Evolutionary conservation across 2,888 invertebrate species (phyloP).

Genomic region (Watsonalla cultraria): DNA sequence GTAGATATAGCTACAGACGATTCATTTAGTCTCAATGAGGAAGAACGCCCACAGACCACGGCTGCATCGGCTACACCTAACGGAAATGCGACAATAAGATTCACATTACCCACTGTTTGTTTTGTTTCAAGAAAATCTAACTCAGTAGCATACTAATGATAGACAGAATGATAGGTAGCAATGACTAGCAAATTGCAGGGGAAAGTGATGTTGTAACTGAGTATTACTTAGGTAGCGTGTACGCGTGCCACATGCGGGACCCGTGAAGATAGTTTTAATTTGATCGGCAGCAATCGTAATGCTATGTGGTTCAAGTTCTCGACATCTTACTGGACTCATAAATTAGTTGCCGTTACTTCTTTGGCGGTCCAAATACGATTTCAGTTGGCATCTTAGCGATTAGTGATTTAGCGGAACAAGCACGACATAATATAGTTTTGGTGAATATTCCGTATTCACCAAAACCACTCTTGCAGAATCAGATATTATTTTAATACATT

Average conservation of each 20-base stretch:
- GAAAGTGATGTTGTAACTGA: conserved; percentile 70
- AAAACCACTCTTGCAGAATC: conserved; percentile 3
- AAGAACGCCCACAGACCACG: conserved; percentile 50
- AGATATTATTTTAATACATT: conserved; percentile 5
- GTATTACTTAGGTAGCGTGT: conserved; percentile 25
- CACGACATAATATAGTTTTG: too few species aligned
- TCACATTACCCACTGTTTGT: not conserved
- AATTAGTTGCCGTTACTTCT: not conserved
- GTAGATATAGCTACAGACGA: conserved; percentile 14
- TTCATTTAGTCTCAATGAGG: conserved; percentile 57
- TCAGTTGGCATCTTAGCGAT: not conserved
- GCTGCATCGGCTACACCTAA: conserved; percentile 28
- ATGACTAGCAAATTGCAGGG: conserved; percentile 45
- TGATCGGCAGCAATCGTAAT: conserved; percentile 8
- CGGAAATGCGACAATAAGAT: conserved; percentile 27
- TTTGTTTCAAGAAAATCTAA: not conserved
- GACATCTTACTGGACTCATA: conserved; percentile 3
- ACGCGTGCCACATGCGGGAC: conserved; percentile 31
- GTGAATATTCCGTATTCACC: conserved; percentile 1
- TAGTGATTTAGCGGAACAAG: conserved; percentile 19
- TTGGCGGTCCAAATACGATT: too few species aligned
- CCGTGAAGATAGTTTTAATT: conserved; percentile 20
- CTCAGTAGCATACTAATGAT: conserved; percentile 11
- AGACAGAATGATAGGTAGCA: conserved; percentile 19
- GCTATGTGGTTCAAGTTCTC: conserved; percentile 1